phyloP scores from a whole-genome alignment of 2,113 vertebrate genomes.

The Spea bombifrons region DNA sequence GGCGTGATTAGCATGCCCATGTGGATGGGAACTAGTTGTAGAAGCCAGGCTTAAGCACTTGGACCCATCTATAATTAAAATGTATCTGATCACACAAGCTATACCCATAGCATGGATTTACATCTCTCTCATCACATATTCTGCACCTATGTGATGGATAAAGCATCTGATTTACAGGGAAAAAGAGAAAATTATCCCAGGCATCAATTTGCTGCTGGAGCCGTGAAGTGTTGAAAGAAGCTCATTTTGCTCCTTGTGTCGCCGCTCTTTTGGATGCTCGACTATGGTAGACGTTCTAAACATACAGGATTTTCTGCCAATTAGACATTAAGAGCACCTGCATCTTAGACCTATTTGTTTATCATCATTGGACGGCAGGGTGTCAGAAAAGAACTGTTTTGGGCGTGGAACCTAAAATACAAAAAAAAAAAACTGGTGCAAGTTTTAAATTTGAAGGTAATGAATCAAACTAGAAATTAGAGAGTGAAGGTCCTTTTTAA shows the following conservation, averaged over 20 bases:
- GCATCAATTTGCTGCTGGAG: not conserved
- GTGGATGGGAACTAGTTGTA: too few species aligned
- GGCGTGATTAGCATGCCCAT: too few species aligned
- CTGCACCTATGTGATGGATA: too few species aligned
- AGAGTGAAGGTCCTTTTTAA: conserved; percentile 25
- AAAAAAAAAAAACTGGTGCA: conserved; percentile 13
- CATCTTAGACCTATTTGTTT: conserved; percentile 27
- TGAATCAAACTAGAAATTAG: conserved; percentile 42
- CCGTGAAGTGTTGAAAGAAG: not conserved
- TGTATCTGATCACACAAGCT: too few species aligned
- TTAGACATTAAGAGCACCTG: conserved; percentile 30
- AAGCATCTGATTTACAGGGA: too few species aligned
- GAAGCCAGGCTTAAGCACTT: too few species aligned
- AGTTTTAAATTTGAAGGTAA: conserved; percentile 37
- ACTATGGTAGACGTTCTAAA: conserved; percentile 2
- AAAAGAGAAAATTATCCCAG: not conserved
- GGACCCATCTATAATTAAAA: too few species aligned
- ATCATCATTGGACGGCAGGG: conserved; percentile 4
- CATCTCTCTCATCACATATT: too few species aligned
- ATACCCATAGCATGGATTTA: too few species aligned
- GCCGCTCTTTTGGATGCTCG: conserved; percentile 4
- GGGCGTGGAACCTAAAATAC: conserved; percentile 9
- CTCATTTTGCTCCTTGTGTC: conserved; percentile 3
- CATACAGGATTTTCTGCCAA: conserved; percentile 14
- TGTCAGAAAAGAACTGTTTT: conserved; percentile 16